phyloP scores from a whole-genome alignment of 2,797 vertebrate species.

The Uromys caudimaculatus region DNA sequence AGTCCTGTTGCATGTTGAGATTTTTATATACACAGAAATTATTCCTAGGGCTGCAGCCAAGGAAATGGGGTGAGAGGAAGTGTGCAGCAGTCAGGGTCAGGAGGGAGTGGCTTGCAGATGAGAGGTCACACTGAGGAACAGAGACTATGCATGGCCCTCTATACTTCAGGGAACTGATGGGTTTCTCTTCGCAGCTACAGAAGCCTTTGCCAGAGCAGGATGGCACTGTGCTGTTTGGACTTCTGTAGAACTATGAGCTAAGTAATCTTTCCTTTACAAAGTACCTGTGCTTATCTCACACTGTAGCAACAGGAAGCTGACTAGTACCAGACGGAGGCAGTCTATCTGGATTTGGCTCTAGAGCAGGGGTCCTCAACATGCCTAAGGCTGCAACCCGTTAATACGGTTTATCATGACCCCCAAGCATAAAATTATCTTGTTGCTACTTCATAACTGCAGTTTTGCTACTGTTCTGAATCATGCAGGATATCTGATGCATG shows the following conservation, averaged over 20 bases:
- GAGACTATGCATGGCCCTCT: accelerated
- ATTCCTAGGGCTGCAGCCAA: not conserved
- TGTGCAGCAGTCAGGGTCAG: too few species aligned
- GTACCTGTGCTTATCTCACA: not conserved
- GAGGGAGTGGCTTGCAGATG: not conserved
- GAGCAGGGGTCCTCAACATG: not conserved
- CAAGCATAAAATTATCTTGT: not conserved
- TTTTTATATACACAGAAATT: too few species aligned
- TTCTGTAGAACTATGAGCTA: not conserved
- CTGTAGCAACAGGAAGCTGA: not conserved
- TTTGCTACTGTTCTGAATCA: not conserved
- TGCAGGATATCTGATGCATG: not conserved
- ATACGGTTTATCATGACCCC: not conserved
- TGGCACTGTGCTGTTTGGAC: not conserved
- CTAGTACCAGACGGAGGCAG: not conserved
- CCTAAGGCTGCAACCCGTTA: not conserved
- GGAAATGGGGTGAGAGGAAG: not conserved
- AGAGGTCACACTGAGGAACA: too few species aligned
- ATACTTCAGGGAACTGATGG: too few species aligned
- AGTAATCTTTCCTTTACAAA: not conserved
- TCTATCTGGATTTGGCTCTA: not conserved
- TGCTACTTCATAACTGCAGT: not conserved
- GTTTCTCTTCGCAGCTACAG: not conserved
- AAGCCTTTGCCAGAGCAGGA: not conserved
- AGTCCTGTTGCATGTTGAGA: not conserved